Evolutionary conservation across 2,797 vertebrate genomes (phyloP), one percentile per base, ranked within the genome.

Genomic region (Pseudocheirus occidentalis): DNA sequence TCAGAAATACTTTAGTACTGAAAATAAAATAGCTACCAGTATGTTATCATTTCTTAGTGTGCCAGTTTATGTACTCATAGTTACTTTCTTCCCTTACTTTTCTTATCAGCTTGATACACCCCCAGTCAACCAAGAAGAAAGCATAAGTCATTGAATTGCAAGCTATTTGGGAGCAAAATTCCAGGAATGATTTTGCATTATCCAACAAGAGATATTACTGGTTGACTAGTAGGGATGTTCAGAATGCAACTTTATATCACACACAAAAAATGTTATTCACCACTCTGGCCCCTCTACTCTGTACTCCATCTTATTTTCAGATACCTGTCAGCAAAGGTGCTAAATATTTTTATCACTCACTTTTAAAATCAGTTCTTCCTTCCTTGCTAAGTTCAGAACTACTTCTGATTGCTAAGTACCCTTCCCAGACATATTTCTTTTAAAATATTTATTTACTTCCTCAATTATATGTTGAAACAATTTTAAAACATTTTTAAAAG

Each of bases 241-340:
- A 91, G 29, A 92, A 56, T 27, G 16, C 62, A 57, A n/a, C 46
- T 21, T 95, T 94, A 89, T 16, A 91, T 57, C 27, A 93, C 94
- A 62, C 27, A 93, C 94, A 57, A 7, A 57, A 58, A 89, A 81
- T 52, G 27, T 6, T 95, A 91, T 92, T 92, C 92, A 54, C 55
- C 46, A 94, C 58, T 95, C 29, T 28, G 29, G 95, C 54, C 40
- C 56, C 55, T 93, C 52, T 50, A n/a, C 31, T 89, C 18, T 96
- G 90, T 96, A n/a, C 7, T 91, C 11, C 6, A 92, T 29, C 28
- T 94, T 92, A 58, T 92, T 95, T 97, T 93, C 55, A 90, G 4
- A n/a, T 62, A 27, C 40, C 52, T 90, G 6, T 31, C 34, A 73
- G 87, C 54, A 95, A 54, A 95, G 57, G 53, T 92, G 52, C 31